phyloP scores from a whole-genome alignment of 2,113 vertebrate species.

The Diphyllodes magnificus region DNA sequence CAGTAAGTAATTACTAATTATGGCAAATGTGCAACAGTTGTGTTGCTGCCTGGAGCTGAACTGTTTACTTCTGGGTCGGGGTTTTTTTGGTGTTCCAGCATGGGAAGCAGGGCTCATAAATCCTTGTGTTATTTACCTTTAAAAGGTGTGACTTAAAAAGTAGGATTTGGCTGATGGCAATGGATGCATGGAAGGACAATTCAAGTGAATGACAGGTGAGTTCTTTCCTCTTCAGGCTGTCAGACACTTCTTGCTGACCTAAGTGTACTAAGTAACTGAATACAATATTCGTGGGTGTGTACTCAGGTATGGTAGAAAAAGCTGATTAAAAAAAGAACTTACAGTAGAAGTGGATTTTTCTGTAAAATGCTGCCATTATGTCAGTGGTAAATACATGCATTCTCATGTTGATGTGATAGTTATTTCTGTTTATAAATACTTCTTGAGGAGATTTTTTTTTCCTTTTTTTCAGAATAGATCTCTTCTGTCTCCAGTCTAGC shows the following conservation, averaged over 20 bases:
- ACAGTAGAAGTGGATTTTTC: neutral
- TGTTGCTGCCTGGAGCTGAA: neutral
- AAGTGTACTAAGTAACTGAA: neutral
- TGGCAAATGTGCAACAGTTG: neutral
- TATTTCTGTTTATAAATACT: neutral
- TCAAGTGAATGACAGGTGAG: neutral
- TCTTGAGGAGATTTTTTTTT: neutral
- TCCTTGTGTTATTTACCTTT: neutral
- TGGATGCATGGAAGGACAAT: neutral
- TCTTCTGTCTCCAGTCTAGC: neutral
- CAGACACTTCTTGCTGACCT: neutral
- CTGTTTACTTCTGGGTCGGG: neutral
- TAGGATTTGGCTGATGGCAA: neutral
- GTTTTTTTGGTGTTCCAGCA: neutral
- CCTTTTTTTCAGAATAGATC: neutral
- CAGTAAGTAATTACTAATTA: neutral
- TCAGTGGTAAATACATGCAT: neutral
- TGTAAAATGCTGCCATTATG: neutral
- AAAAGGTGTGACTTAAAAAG: neutral
- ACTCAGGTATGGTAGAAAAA: neutral
- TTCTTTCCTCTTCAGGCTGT: neutral
- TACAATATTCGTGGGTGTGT: neutral
- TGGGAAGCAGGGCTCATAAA: neutral
- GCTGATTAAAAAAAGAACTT: neutral
- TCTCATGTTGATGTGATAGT: neutral